A percentile compares a stretch with the other conserved stretches of the same genome.
phyloP scores from a whole-genome alignment of 2,797 vertebrate species.

The Cynopterus sphinx region DNA sequence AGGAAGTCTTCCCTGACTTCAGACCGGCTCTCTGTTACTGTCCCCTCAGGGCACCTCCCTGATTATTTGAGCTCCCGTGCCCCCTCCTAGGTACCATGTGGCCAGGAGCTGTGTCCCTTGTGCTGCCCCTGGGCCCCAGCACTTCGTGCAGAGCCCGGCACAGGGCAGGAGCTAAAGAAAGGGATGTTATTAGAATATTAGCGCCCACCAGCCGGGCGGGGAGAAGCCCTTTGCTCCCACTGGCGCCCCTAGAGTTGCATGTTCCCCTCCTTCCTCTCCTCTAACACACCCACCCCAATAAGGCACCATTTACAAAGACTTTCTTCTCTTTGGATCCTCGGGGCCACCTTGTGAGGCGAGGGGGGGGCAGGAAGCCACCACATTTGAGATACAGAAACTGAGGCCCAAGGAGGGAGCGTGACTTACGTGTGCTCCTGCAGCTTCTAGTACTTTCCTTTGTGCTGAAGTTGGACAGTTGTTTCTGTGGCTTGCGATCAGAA shows the following conservation, averaged over 20 bases:
- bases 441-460: not conserved
- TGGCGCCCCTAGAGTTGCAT: fast-evolving
- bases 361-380: not conserved
- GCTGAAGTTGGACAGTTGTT: not conserved
- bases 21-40: not conserved
- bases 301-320: not conserved
- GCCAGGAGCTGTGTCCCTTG: not conserved
- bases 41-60: not conserved
- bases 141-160: not conserved
- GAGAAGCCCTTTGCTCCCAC: not conserved
- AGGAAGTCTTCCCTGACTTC: not conserved
- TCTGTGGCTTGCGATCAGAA: not conserved
- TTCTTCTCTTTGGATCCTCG: not conserved
- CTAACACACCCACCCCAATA: not conserved
- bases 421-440: not conserved
- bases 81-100: not conserved
- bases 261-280: not conserved
- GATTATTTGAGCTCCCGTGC: not conserved
- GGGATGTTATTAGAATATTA: not conserved
- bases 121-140: not conserved
- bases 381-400: not conserved
- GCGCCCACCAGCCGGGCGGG: not conserved
- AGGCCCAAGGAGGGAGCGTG: fast-evolving
- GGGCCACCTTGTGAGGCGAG: not conserved
- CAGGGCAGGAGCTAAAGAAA: not conserved